A percentile compares a stretch with the other conserved stretches of the same genome.
These are phyloP conservation scores for Spicauda simplicius DNA, from an alignment of 2,888 invertebrate genomes.

Conservation along the genomic window DNA sequence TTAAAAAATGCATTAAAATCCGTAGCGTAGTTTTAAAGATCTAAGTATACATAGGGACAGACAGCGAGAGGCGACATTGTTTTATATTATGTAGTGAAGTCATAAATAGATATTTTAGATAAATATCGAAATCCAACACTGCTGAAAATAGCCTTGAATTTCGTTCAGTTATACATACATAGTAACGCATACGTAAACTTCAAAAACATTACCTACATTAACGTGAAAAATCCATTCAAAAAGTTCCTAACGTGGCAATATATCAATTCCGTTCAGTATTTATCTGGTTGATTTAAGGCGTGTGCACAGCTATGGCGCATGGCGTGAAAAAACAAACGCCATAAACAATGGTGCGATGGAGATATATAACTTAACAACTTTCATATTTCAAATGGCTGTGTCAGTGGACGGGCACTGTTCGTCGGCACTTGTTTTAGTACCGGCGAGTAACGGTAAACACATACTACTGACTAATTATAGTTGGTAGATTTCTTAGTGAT, in stretches of 20 bases:
- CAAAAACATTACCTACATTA: constrained; percentile 7
- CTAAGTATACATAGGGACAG: no score
- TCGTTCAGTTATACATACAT: not conserved
- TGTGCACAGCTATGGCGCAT: constrained; percentile 54
- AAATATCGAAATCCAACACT: no score
- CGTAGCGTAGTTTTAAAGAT: no score
- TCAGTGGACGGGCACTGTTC: constrained; percentile 61
- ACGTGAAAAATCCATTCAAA: constrained; percentile 41
- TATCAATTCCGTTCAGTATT: constrained; percentile 60
- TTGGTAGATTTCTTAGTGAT: no score
- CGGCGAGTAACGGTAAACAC: constrained; percentile 4
- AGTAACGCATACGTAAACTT: not conserved
- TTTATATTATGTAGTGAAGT: no score
- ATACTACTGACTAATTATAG: no score
- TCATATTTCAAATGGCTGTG: constrained; percentile 78
- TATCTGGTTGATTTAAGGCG: constrained; percentile 66
- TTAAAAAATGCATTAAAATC: no score
- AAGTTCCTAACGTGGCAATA: constrained; percentile 59
- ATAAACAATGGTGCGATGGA: constrained; percentile 69
- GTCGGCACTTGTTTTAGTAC: constrained; percentile 38
- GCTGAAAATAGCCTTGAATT: not conserved
- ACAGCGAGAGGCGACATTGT: no score
- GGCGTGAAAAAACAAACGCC: constrained; percentile 63
- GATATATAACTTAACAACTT: constrained; percentile 78
- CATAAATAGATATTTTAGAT: no score